These are phyloP conservation scores for Calidris pugnax DNA, from an alignment of 2,113 vertebrate species.

Conservation along the genomic window DNA sequence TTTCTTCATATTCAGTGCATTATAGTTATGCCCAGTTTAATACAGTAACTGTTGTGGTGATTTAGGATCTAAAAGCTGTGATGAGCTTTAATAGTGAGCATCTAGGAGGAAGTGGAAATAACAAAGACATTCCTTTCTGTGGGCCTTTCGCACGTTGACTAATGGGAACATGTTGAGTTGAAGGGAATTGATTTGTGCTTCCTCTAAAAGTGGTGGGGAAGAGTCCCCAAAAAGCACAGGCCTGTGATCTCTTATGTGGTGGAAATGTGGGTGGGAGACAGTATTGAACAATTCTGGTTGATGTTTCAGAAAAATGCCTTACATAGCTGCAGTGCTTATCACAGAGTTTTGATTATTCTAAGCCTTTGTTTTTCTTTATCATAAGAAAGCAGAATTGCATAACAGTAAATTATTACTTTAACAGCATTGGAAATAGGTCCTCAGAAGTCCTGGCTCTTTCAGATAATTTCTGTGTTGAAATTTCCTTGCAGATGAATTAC, in stretches of 20 bases:
- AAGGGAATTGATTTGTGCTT: not conserved
- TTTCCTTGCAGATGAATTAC: constrained; percentile 85
- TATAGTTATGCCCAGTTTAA: not conserved
- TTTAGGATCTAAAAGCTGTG: not conserved
- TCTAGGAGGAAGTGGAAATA: not conserved
- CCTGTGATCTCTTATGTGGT: not conserved
- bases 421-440: not conserved
- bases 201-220: not conserved
- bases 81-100: not conserved
- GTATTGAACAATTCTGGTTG: not conserved
- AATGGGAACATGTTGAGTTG: not conserved
- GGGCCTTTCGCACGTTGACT: rapidly evolving
- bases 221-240: not conserved
- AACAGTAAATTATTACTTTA: not conserved
- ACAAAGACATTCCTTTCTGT: not conserved
- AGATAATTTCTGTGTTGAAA: not conserved
- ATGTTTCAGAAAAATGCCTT: not conserved
- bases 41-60: not conserved
- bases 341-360: not conserved
- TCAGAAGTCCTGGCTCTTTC: not conserved
- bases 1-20: not conserved
- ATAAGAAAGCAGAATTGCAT: not conserved
- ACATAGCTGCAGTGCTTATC: not conserved
- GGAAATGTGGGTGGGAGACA: not conserved
- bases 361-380: not conserved